Conservation (phyloP, 1,140 invertebrate genomes). For the Macrosteles quadrilineatus region DNA sequence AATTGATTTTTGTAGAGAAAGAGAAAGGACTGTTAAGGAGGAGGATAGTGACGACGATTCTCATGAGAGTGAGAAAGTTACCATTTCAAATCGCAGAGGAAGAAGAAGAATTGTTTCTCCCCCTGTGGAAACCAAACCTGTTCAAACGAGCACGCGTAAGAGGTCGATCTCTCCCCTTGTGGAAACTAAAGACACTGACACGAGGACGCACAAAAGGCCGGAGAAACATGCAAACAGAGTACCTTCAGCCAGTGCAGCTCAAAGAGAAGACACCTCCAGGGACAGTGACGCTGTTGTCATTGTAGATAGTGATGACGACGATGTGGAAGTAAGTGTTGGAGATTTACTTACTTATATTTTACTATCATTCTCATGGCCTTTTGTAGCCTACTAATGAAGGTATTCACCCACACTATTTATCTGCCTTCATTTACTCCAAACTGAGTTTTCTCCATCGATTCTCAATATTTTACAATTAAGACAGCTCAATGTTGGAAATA, state of each 20-base stretch:
- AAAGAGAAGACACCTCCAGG: background rate
- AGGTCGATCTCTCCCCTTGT: background rate
- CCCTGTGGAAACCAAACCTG: background rate
- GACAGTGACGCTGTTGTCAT: background rate
- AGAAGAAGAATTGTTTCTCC: background rate
- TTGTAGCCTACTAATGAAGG: too few species aligned
- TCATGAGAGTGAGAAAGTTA: background rate
- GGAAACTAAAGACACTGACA: background rate
- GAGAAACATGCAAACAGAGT: background rate
- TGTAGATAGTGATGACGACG: slow-evolving; percentile 3
- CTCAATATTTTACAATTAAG: too few species aligned
- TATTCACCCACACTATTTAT: too few species aligned
- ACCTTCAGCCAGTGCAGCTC: background rate
- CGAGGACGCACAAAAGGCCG: background rate
- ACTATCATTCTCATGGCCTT: background rate
- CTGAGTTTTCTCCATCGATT: too few species aligned
- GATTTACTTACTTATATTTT: too few species aligned
- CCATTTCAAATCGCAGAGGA: background rate
- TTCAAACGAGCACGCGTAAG: background rate
- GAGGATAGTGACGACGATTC: background rate
- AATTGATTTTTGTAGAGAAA: too few species aligned
- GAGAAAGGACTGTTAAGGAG: too few species aligned
- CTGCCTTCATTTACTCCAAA: too few species aligned
- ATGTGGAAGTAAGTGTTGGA: background rate
- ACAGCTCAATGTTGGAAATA: too few species aligned